Percentiles rank a stretch among this genome's conserved stretches.
Evolutionary conservation across 30 jellyfish, hydroid and myxozoan genomes (phyloP).

Genomic region (Mastigias papua): DNA sequence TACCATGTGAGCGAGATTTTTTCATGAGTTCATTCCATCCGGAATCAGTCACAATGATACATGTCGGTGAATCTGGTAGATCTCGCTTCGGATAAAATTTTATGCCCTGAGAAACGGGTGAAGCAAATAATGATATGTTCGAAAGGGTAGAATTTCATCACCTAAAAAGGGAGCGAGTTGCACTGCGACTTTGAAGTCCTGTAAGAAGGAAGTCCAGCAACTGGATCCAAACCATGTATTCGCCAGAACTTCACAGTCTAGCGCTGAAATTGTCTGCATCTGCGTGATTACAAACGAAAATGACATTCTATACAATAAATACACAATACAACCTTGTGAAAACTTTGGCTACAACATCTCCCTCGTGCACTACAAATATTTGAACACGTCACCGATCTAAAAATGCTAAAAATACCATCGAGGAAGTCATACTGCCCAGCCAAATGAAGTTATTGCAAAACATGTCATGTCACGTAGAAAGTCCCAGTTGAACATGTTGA

Average conservation of each 20-base stretch:
- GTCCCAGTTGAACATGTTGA: not conserved
- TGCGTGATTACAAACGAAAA: not conserved
- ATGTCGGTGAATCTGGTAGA: too few species aligned
- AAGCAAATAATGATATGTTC: too few species aligned
- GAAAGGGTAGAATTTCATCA: too few species aligned
- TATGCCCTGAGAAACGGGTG: too few species aligned
- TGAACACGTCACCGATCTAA: not conserved
- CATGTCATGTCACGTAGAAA: slow-evolving; percentile 7
- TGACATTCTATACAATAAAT: not conserved
- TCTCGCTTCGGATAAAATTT: too few species aligned
- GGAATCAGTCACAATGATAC: too few species aligned
- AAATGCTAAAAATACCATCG: slow-evolving; percentile 1
- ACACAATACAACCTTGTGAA: not conserved
- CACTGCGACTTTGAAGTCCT: too few species aligned
- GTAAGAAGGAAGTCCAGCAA: too few species aligned
- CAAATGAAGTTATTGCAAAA: slow-evolving; percentile 4
- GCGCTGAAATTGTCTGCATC: not conserved
- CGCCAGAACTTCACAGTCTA: not conserved
- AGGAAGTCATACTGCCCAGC: not conserved
- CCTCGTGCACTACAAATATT: slow-evolving; percentile 1
- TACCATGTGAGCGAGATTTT: too few species aligned
- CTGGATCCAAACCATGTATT: too few species aligned
- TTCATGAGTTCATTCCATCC: too few species aligned
- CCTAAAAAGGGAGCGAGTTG: too few species aligned
- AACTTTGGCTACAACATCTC: not conserved